These are phyloP conservation scores for Timema cristinae DNA, from an alignment of 2,888 invertebrate species.

Conservation along the genomic window DNA sequence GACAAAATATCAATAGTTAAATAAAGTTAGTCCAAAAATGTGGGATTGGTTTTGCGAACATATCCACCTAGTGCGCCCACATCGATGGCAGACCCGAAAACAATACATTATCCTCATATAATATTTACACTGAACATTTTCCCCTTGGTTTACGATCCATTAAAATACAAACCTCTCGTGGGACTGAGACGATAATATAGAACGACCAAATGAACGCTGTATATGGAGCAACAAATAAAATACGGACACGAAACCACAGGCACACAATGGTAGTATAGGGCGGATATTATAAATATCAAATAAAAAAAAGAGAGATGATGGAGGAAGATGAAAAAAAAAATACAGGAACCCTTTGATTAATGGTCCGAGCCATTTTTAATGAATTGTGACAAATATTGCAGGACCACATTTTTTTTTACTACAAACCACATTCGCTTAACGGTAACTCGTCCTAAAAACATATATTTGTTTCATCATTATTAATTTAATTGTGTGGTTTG, in stretches of 20 bases:
- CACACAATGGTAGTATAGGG: background rate
- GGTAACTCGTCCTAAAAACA: too few relatives aligned
- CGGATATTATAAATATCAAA: background rate
- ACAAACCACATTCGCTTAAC: too few relatives aligned
- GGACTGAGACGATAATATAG: constrained; percentile 5
- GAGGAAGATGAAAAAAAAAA: background rate
- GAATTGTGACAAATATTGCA: background rate
- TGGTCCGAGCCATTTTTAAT: constrained; percentile 15
- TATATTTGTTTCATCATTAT: too few relatives aligned
- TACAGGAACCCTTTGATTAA: constrained; percentile 12
- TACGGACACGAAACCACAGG: too few relatives aligned
- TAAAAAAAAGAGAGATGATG: background rate
- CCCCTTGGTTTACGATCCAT: constrained; percentile 1
- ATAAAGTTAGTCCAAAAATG: too few relatives aligned
- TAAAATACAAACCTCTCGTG: constrained; percentile 13
- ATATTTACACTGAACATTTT: background rate
- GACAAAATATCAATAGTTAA: too few relatives aligned
- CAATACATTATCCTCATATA: constrained; percentile 2
- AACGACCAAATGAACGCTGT: constrained; percentile 11
- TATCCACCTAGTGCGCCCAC: too few relatives aligned
- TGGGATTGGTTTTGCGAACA: too few relatives aligned
- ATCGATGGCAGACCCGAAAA: background rate
- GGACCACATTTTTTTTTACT: too few relatives aligned
- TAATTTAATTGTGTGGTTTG: too few relatives aligned
- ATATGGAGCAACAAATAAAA: too few relatives aligned